These are phyloP conservation scores for Acanthornis magna DNA, from an alignment of 2,797 vertebrate species.

Conservation along the genomic window DNA sequence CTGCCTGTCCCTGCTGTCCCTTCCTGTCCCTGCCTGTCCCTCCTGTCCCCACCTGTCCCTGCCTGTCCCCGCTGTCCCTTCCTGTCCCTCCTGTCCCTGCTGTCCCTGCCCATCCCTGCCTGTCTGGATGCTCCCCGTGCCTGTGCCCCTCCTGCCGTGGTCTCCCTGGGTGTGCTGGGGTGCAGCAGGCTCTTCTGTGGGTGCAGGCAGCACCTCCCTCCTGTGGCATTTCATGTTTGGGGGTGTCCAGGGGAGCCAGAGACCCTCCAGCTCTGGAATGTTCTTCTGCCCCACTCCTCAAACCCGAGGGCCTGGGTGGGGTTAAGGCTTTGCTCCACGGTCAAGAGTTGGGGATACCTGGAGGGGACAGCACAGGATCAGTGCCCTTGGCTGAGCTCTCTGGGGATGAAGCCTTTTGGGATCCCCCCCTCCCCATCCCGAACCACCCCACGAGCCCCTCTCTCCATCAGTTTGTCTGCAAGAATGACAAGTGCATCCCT, in stretches of 20 bases:
- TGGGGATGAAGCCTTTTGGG: background rate
- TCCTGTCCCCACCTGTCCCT: no score
- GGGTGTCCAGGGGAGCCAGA: background rate
- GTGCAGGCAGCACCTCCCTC: background rate
- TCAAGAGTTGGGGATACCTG: background rate
- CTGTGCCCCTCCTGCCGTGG: fast-evolving
- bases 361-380: background rate
- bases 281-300: background rate
- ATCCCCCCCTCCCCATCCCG: fast-evolving
- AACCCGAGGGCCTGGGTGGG: background rate
- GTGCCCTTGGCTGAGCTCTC: background rate
- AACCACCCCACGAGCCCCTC: background rate
- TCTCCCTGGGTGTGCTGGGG: background rate
- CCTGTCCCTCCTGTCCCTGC: no score
- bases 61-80: no score
- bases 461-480: slow-evolving; percentile 89
- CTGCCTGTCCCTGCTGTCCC: no score
- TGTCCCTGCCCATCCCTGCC: background rate
- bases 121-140: background rate
- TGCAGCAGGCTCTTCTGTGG: fast-evolving
- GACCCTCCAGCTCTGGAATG: background rate
- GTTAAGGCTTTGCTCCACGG: background rate
- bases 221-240: background rate
- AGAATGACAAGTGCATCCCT: slow-evolving; percentile 99
- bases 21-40: background rate